Evolutionary conservation across 2,113 vertebrate genomes (phyloP).

Genomic region (Montifringilla adamsi): DNA sequence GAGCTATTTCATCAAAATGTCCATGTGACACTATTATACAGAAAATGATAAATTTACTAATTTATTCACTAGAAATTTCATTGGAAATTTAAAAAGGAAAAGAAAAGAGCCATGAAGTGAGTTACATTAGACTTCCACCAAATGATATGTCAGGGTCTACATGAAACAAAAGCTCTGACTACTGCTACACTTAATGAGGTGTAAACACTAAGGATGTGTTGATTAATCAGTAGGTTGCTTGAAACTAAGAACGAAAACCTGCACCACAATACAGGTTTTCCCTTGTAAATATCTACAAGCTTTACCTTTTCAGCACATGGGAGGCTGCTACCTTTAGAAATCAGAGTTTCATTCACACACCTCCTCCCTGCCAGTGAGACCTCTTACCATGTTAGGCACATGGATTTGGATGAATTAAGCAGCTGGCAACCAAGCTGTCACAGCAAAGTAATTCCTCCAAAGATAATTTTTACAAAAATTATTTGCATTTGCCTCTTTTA

Average conservation of each 20-base stretch:
- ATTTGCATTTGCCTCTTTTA: background rate
- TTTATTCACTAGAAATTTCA: conserved; percentile 79
- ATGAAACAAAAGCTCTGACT: conserved; percentile 67
- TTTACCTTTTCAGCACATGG: background rate
- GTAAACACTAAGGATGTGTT: conserved; percentile 62
- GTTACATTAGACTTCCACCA: conserved; percentile 66
- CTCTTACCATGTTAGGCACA: background rate
- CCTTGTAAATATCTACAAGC: background rate
- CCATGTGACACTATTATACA: conserved; percentile 77
- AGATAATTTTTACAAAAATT: background rate
- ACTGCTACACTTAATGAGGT: conserved; percentile 59
- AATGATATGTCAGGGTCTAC: conserved; percentile 59
- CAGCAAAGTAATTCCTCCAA: background rate
- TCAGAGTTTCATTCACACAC: background rate
- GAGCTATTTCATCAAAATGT: conserved; percentile 86
- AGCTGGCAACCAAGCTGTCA: background rate
- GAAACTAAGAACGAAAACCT: conserved; percentile 52
- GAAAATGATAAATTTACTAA: conserved; percentile 84
- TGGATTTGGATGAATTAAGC: background rate
- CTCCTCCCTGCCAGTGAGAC: background rate
- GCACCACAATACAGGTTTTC: background rate
- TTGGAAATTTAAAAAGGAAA: conserved; percentile 72
- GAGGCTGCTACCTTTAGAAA: background rate
- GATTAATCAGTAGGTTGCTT: conserved; percentile 61
- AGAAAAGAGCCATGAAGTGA: conserved; percentile 69